These are phyloP conservation scores for Xyrichtys novacula DNA, from an alignment of 2,797 vertebrate genomes.

Conservation along the genomic window DNA sequence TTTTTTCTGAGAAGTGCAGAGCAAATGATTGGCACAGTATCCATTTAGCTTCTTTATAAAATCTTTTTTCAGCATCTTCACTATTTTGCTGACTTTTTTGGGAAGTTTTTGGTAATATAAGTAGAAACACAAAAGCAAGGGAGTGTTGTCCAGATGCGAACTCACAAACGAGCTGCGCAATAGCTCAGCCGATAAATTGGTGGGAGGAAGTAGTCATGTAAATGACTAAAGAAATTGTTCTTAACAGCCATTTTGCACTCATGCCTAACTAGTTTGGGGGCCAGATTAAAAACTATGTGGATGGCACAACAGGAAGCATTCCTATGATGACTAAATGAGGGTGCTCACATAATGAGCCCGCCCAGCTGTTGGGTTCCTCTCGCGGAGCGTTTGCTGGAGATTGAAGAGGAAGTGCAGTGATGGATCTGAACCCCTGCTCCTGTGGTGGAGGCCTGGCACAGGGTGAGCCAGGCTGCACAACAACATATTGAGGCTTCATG, in stretches of 20 bases:
- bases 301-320: slow-evolving; percentile 84
- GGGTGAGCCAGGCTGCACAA: slow-evolving; percentile 60
- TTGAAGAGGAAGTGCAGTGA: slow-evolving; percentile 77
- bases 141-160: slow-evolving; percentile 84
- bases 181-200: slow-evolving; percentile 78
- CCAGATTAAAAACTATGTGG: slow-evolving; percentile 73
- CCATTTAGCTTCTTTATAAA: slow-evolving; percentile 37
- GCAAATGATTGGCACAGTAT: slow-evolving; percentile 65
- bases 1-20: slow-evolving; percentile 16
- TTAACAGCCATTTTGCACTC: slow-evolving; percentile 80
- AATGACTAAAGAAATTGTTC: slow-evolving; percentile 84
- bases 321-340: slow-evolving; percentile 84
- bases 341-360: slow-evolving; percentile 76
- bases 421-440: slow-evolving; percentile 68
- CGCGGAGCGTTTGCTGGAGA: slow-evolving; percentile 65
- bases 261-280: slow-evolving; percentile 74
- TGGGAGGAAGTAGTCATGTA: slow-evolving; percentile 86
- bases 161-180: slow-evolving; percentile 51
- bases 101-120: slow-evolving; percentile 60
- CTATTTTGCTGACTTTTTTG: slow-evolving; percentile 36
- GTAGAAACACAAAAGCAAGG: slow-evolving; percentile 35
- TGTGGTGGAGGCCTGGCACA: slow-evolving; percentile 60
- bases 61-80: slow-evolving; percentile 20
- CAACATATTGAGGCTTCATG: slow-evolving; percentile 73
- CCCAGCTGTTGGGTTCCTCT: slow-evolving; percentile 66